Base-by-base conservation (phyloP, 1,140 invertebrate genomes). In the Cyrtorhinus lividipennis region DNA sequence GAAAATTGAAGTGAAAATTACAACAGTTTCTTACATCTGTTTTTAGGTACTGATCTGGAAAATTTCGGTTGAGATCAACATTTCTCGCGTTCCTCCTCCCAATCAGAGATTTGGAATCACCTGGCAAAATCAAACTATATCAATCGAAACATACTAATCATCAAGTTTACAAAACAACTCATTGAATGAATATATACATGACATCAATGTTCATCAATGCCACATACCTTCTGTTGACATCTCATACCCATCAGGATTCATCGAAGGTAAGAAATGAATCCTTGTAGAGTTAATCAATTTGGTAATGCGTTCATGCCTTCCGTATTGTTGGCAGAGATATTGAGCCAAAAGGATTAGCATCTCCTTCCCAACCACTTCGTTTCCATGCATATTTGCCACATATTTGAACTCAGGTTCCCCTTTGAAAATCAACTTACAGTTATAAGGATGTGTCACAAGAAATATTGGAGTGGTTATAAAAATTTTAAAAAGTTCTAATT, bases 221-320 rank as follows among this genome's bases (percentile, higher is more conserved):
- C 20, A n/a, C 18, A 15, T 74, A 81, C 85, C 83, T 72, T 83
- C 80, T 18, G 65, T 73, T 0, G 89, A 79, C 25, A 76, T 76
- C 74, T 95, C 92, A 74, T 95, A 98, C 8, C 95, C 95, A 77
- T 99, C 96, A 0, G 96, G 96, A 77, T 99, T 99, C 90, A 98
- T 94, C 62, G 88, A 88, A 2, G 94, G 93, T 79, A 99, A 77
- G 2, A 99, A 77, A 74, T 98, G 95, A 24, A 99, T 84, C 61
- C 94, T 78, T 0, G 90, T 89, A 5, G 75, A 83, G 70, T 94
- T 80, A 1, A 98, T 71, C 61, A 98, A 76, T 0, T 73, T 73
- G 0, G 88, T 94, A 0, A 95, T 76, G 15, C 86, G 78, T 0
- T 79, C 68, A 70, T 93, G 82, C 1, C 69, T 75, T 0, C 76